Evolutionary conservation across 2,113 vertebrate species (phyloP), one percentile per base, ranked within the genome.

Genomic region (Spilogale gracilis): DNA sequence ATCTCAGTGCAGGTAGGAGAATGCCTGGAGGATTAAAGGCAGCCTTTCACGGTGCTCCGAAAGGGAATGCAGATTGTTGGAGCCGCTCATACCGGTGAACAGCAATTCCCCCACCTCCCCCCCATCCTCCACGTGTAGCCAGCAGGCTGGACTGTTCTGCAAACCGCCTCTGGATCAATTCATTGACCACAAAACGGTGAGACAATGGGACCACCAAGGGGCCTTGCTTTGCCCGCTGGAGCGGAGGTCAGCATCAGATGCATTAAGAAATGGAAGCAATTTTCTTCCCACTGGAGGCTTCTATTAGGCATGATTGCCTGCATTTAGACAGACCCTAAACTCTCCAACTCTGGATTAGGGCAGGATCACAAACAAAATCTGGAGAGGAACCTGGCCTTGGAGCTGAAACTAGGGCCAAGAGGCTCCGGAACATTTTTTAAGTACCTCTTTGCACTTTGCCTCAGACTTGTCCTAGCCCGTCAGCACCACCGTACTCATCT

Each of bases 261-360:
- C 97, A 97, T 98, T 98, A 98, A 98, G 97, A 98, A 98, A 96
- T 98, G 93, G 95, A 98, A 98, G 97, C 97, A 98, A 97, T 98
- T 98, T 98, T 97, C 97, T 98, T 98, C 97, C 95, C 97, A 95
- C 94, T 91, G 78, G 97, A 98, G 93, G 97, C 97, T 94, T 98
- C 94, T 97, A 96, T 97, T 97, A 98, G 92, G 85, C 84, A 30
- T 97, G 95, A 98, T 98, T 98, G 95, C 96, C 96, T 96, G 97
- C 94, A 94, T 98, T 98, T 97, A 98, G 95, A 81, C 30, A 54
- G 81, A 96, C 93, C 97, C 98, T 96, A 96, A 98, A 97, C 60
- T 95, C 95, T 97, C 97, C 88, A 89, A 93, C 85, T n/a, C 84
- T 61, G 91, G 67, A 95, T 89, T 96, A 94, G 87, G 71, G 52